phyloP scores from a whole-genome alignment of 2,113 vertebrate species.

The Axis porcinus region DNA sequence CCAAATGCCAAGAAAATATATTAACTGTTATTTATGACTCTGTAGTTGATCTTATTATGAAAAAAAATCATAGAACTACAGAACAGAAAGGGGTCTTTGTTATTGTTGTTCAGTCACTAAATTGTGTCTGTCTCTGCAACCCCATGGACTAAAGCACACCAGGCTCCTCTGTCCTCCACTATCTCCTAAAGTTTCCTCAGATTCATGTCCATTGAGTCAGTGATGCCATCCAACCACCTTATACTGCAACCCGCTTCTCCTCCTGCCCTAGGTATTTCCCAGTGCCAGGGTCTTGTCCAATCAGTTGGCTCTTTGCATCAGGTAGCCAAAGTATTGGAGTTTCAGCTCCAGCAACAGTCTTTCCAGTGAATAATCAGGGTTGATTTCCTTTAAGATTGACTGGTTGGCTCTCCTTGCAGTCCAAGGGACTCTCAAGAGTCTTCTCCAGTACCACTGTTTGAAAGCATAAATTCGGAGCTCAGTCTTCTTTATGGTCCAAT shows the following conservation, averaged over 20 bases:
- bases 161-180: not conserved
- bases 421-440: not conserved
- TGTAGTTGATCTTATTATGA: not conserved
- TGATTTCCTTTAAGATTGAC: not conserved
- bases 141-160: accelerated
- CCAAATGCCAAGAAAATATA: not conserved
- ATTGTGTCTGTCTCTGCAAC: not conserved
- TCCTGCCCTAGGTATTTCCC: not conserved
- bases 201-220: not conserved
- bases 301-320: not conserved
- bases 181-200: not conserved
- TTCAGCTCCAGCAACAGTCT: not conserved
- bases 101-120: not conserved
- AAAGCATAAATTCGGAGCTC: not conserved
- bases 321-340: not conserved
- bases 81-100: not conserved
- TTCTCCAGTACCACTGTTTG: not conserved
- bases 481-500: not conserved
- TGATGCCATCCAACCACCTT: not conserved
- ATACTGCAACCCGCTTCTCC: not conserved
- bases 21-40: conserved; percentile 9
- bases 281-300: not conserved
- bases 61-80: conserved; percentile 19
- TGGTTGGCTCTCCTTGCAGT: not conserved
- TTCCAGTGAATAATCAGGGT: not conserved